Evolutionary conservation across 2,797 vertebrate species (phyloP).

Genomic region (Sebastolobus alascanus): DNA sequence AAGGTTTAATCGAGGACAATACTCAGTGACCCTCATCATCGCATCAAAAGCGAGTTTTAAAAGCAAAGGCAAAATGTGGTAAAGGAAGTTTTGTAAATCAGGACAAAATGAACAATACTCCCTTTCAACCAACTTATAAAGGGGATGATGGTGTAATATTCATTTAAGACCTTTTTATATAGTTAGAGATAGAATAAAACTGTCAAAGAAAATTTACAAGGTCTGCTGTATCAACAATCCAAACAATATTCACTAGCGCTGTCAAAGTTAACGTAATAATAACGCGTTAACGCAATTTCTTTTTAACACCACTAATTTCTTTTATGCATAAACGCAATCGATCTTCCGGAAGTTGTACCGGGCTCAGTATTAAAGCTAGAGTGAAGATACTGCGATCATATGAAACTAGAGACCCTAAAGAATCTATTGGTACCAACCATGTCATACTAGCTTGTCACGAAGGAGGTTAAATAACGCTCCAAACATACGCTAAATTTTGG

Average conservation of each 20-base stretch:
- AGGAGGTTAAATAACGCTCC: no score
- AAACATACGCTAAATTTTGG: no score
- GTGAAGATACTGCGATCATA: no score
- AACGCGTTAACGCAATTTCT: no score
- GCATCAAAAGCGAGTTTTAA: neutral
- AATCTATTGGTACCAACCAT: no score
- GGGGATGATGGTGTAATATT: neutral
- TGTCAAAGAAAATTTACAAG: neutral
- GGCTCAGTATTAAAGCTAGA: no score
- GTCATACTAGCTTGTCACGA: no score
- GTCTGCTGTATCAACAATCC: neutral
- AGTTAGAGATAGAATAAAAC: neutral
- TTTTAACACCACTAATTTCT: no score
- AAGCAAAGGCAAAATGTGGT: neutral
- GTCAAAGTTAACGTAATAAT: no score
- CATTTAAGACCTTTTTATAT: neutral
- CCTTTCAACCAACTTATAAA: neutral
- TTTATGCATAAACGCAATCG: no score
- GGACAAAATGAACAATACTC: neutral
- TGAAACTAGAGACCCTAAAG: no score
- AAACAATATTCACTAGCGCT: neutral
- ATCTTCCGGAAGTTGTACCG: no score
- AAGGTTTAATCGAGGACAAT: neutral
- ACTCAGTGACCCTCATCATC: neutral
- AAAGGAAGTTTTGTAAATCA: neutral